Conservation (phyloP, 2,888 invertebrate species). For the Eulithis prunata region DNA sequence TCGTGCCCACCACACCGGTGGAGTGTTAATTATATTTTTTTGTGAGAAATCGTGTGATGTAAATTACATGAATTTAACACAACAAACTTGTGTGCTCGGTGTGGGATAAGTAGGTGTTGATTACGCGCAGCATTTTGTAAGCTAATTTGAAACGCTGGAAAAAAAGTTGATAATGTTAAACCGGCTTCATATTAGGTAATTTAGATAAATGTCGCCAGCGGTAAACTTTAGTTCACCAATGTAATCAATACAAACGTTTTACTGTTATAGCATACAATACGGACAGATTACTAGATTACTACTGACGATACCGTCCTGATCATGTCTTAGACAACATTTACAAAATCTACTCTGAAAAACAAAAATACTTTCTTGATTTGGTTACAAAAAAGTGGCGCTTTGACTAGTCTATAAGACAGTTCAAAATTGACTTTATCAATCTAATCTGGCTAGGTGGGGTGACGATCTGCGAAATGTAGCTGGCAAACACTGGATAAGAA, state of each 20-base stretch:
- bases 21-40: conserved; percentile 54
- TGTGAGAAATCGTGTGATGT: conserved; percentile 42
- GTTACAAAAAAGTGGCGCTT: background rate
- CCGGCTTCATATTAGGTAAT: conserved; percentile 5
- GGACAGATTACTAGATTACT: no score
- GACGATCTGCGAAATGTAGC: no score
- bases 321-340: background rate
- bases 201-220: background rate
- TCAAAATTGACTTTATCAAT: background rate
- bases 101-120: conserved; percentile 33
- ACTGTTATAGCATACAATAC: no score
- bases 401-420: background rate
- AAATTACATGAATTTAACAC: conserved; percentile 42
- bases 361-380: background rate
- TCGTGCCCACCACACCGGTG: conserved; percentile 50
- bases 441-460: no score
- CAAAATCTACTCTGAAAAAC: background rate
- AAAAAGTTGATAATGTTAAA: background rate
- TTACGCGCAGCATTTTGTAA: conserved; percentile 21
- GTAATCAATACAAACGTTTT: background rate
- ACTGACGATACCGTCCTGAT: no score
- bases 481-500: no score
- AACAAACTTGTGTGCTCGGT: conserved; percentile 33
- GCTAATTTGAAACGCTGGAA: conserved; percentile 6
- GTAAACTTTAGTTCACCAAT: background rate